Percentiles rank a stretch among this genome's conserved stretches.
These are phyloP conservation scores for Chlorops oryzae DNA, from an alignment of 1,140 invertebrate species.

Conservation along the genomic window DNA sequence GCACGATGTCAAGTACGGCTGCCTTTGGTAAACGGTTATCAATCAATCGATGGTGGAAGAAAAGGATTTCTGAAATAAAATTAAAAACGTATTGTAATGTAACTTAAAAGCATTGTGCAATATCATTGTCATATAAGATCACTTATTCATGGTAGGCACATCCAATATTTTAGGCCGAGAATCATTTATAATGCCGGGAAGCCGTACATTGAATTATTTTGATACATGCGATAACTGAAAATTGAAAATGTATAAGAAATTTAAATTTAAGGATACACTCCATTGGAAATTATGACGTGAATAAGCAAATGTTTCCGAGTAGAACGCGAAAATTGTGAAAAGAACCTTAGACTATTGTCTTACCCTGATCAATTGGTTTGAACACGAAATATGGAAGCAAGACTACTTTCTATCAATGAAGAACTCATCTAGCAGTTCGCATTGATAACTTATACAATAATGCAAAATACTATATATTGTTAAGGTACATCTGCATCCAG, in stretches of 20 bases:
- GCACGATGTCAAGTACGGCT: constrained; percentile 99
- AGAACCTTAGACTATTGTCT: constrained; percentile 24
- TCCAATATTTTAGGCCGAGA: constrained; percentile 99
- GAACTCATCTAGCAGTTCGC: too few species aligned
- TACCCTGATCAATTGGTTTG: constrained; percentile 99
- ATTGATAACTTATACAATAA: too few species aligned
- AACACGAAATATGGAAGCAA: constrained; percentile 98
- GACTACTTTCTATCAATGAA: constrained; percentile 99
- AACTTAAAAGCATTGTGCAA: not conserved
- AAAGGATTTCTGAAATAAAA: constrained; percentile 11
- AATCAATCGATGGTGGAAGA: constrained; percentile 3
- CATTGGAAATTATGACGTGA: constrained; percentile 13
- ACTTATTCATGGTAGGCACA: constrained; percentile 83
- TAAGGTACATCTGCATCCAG: too few species aligned
- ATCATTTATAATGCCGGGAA: constrained; percentile 99
- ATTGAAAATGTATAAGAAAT: constrained; percentile 13
- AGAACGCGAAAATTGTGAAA: not conserved
- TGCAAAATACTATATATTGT: too few species aligned
- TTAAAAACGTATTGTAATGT: constrained; percentile 2
- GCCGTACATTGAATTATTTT: constrained; percentile 98
- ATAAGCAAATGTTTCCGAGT: not conserved
- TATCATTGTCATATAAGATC: not conserved
- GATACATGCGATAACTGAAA: constrained; percentile 95
- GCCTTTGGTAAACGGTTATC: constrained; percentile 59
- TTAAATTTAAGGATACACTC: constrained; percentile 5